phyloP scores from a whole-genome alignment of 2,797 vertebrate species.

The Liasis olivaceus region DNA sequence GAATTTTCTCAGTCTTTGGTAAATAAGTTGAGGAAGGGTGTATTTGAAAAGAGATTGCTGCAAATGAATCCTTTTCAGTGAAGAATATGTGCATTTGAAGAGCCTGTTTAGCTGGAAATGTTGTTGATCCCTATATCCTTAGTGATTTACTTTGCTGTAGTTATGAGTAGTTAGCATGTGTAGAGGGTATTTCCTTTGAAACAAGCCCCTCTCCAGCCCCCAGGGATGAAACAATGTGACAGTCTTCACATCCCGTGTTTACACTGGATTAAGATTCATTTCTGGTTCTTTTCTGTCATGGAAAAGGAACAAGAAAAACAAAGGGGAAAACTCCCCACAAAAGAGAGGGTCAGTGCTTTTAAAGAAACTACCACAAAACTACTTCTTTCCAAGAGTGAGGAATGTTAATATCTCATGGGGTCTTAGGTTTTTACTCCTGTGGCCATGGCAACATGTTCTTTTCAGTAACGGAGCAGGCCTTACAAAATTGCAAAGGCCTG shows the following conservation, averaged over 20 bases:
- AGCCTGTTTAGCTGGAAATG: conserved; percentile 56
- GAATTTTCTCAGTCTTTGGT: not conserved
- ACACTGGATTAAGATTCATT: conserved; percentile 70
- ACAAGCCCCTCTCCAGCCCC: conserved; percentile 56
- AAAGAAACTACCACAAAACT: conserved; percentile 66
- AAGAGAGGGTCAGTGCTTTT: conserved; percentile 66
- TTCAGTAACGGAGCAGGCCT: conserved; percentile 69
- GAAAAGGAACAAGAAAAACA: conserved; percentile 55
- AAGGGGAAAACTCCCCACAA: conserved; percentile 48
- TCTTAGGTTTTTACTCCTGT: conserved; percentile 70
- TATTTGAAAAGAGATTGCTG: conserved; percentile 19
- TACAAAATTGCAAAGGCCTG: conserved; percentile 66
- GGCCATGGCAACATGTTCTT: conserved; percentile 69
- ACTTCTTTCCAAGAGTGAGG: conserved; percentile 71
- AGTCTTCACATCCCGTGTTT: conserved; percentile 70
- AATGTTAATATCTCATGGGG: conserved; percentile 71
- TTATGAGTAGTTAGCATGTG: conserved; percentile 62
- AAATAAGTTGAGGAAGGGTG: not conserved
- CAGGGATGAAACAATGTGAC: conserved; percentile 67
- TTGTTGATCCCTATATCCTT: conserved; percentile 59
- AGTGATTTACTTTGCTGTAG: conserved; percentile 64
- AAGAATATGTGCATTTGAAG: conserved; percentile 49
- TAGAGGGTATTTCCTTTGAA: conserved; percentile 65
- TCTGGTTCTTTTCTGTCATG: conserved; percentile 63
- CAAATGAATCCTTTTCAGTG: conserved; percentile 50